Conservation (phyloP, 2,797 vertebrate genomes). For the Hemitrygon akajei region DNA sequence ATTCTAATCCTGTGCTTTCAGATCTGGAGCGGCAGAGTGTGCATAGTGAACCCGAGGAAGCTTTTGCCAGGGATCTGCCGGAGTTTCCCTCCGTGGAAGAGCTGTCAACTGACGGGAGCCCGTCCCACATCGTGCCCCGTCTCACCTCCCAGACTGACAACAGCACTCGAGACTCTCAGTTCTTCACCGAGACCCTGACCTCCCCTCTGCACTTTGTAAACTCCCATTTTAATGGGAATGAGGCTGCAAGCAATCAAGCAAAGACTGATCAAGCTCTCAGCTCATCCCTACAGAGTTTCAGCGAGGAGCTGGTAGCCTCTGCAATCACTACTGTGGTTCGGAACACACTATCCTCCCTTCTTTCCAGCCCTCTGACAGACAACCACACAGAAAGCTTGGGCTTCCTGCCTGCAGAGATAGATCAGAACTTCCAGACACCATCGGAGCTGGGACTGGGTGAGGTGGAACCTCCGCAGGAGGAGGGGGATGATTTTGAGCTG, state of each 20-base stretch:
- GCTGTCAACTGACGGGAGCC: slow-evolving; percentile 59
- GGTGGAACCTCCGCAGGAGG: slow-evolving; percentile 47
- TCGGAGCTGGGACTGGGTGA: slow-evolving; percentile 49
- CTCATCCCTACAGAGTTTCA: slow-evolving; percentile 69
- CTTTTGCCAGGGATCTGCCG: slow-evolving; percentile 72
- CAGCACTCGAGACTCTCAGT: slow-evolving; percentile 54
- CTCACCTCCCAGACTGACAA: slow-evolving; percentile 47
- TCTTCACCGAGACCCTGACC: slow-evolving; percentile 68
- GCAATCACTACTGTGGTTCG: slow-evolving; percentile 77
- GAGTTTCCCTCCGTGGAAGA: slow-evolving; percentile 78
- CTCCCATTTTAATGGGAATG: slow-evolving; percentile 88
- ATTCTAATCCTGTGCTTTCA: slow-evolving; percentile 49
- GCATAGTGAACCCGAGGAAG: slow-evolving; percentile 79
- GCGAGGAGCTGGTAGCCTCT: slow-evolving; percentile 77
- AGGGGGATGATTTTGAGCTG: slow-evolving; percentile 88
- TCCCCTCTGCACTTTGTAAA: slow-evolving; percentile 96
- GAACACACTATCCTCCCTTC: slow-evolving; percentile 74
- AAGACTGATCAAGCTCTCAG: slow-evolving; percentile 52
- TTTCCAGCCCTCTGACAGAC: slow-evolving; percentile 65
- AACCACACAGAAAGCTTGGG: slow-evolving; percentile 54
- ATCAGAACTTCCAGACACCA: slow-evolving; percentile 54
- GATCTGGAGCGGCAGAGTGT: slow-evolving; percentile 91
- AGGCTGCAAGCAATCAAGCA: slow-evolving; percentile 46
- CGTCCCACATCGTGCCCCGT: slow-evolving; percentile 50
- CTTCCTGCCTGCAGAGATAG: slow-evolving; percentile 57